A percentile compares a stretch with the other conserved stretches of the same genome.
phyloP scores from a whole-genome alignment of 1,140 invertebrate genomes.

The Drosophila novamexicana region DNA sequence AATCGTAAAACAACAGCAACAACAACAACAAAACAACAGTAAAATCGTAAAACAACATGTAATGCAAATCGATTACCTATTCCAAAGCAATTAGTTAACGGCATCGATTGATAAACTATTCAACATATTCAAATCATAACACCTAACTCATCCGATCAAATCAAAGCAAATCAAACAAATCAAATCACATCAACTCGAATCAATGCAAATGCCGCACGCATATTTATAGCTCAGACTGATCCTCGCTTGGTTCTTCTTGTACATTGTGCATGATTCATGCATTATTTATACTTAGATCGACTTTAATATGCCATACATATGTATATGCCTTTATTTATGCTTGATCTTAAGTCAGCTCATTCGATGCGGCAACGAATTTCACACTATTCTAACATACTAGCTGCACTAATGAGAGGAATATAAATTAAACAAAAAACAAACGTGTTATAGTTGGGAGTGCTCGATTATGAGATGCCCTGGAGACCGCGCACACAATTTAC shows the following conservation, averaged over 20 bases:
- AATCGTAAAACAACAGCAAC: not conserved
- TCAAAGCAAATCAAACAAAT: conserved; percentile 17
- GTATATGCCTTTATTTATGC: conserved; percentile 47
- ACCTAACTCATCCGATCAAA: conserved; percentile 2
- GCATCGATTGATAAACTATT: conserved; percentile 29
- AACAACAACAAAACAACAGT: not conserved
- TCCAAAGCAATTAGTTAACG: conserved; percentile 22
- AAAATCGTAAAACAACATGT: conserved; percentile 6
- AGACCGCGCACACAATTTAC: no score
- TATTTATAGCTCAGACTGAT: conserved; percentile 1
- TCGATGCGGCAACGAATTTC: conserved; percentile 32
- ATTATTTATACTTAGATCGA: conserved; percentile 41
- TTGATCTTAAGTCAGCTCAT: conserved; percentile 28
- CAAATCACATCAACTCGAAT: not conserved
- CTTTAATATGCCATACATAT: conserved; percentile 36
- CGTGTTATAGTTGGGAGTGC: not conserved
- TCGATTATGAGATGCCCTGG: not conserved
- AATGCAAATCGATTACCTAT: conserved; percentile 1
- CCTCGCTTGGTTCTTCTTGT: conserved; percentile 4
- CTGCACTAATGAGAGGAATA: not conserved
- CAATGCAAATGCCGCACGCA: conserved; percentile 7
- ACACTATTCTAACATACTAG: conserved; percentile 30
- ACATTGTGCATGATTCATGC: conserved; percentile 9
- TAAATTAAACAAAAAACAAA: no score
- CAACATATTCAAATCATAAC: conserved; percentile 23